phyloP scores from a whole-genome alignment of 2,113 vertebrate genomes.

The Phalacrocorax carbo region DNA sequence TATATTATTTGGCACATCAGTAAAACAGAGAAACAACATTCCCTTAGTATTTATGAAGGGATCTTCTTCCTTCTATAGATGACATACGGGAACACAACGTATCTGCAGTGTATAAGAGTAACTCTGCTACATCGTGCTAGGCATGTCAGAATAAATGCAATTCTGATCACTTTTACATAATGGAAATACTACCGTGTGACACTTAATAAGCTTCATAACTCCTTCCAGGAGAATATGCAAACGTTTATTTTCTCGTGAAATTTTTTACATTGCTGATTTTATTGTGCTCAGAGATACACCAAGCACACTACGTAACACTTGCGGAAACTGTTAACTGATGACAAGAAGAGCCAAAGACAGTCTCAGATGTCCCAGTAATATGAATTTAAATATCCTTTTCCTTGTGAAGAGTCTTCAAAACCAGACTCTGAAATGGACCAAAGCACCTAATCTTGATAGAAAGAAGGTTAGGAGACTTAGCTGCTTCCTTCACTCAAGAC shows the following conservation, averaged over 20 bases:
- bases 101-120: neutral
- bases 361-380: neutral
- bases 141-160: neutral
- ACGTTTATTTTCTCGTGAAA: neutral
- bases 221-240: neutral
- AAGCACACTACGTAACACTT: neutral
- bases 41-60: neutral
- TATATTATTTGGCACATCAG: neutral
- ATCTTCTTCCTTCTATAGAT: neutral
- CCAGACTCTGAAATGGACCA: neutral
- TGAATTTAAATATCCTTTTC: neutral
- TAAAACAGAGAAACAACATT: neutral
- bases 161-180: neutral
- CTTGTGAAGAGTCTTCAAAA: neutral
- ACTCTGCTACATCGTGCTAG: neutral
- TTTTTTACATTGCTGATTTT: neutral
- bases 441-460: neutral
- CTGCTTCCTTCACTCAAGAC: neutral
- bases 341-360: neutral
- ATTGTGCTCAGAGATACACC: neutral
- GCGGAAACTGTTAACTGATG: neutral
- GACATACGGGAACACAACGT: rapidly evolving
- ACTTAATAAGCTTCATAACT: neutral
- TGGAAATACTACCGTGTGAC: neutral
- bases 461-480: neutral